These are phyloP conservation scores for Isotomurus palustris DNA, from an alignment of 2,888 invertebrate species.

Conservation along the genomic window DNA sequence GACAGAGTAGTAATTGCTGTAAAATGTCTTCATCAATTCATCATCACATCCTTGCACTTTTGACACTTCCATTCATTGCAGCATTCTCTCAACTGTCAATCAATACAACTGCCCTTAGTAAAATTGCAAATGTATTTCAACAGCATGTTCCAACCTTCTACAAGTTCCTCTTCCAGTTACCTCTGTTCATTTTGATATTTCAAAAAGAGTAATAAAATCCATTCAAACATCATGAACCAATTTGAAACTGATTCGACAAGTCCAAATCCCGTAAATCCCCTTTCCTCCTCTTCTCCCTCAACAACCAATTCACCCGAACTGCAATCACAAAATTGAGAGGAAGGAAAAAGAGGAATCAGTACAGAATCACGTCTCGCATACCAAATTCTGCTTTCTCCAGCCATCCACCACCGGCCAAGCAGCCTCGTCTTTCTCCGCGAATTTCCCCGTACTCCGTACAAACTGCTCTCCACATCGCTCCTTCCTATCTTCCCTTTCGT, in stretches of 20 bases:
- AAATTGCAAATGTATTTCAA: no score
- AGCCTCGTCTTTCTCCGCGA: background rate
- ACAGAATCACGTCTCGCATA: background rate
- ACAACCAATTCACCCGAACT: background rate
- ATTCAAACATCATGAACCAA: slow-evolving; percentile 5
- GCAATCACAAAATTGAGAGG: slow-evolving; percentile 6
- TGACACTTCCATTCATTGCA: no score
- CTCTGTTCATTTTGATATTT: no score
- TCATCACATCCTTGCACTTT: no score
- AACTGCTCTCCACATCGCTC: background rate
- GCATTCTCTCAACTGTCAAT: no score
- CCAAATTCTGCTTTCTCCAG: no score
- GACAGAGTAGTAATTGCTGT: no score
- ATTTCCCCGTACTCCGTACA: background rate
- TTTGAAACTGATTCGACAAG: slow-evolving; percentile 2
- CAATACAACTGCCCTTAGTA: no score
- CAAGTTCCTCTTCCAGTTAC: no score
- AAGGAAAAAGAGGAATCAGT: slow-evolving; percentile 3
- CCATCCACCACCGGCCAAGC: no score
- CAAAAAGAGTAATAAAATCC: slow-evolving; percentile 6
- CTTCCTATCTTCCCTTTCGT: background rate
- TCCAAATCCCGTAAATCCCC: background rate
- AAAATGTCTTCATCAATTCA: no score
- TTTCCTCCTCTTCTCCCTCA: background rate
- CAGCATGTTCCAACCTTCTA: no score